Evolutionary conservation across 2,888 invertebrate genomes (phyloP).

Genomic region (Drosophila paracracens): DNA sequence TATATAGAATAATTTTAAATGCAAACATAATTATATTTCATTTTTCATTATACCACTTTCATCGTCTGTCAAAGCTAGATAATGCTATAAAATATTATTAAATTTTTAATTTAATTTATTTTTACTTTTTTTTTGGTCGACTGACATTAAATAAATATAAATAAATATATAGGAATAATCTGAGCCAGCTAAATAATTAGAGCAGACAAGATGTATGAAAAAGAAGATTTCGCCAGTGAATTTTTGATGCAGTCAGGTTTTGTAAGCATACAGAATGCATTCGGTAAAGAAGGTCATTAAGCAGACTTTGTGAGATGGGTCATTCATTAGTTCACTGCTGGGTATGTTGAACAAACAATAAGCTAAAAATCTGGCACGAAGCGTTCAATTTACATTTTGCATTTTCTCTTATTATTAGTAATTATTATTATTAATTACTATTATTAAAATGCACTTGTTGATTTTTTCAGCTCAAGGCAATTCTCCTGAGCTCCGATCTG

Average conservation of each 20-base stretch:
- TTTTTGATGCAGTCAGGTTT: no score
- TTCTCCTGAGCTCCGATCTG: constrained; percentile 91
- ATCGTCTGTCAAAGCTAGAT: no score
- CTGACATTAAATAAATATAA: neutral
- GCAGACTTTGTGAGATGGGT: neutral
- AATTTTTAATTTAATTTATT: neutral
- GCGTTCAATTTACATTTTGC: neutral
- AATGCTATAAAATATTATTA: neutral
- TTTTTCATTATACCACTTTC: no score
- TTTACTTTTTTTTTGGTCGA: neutral
- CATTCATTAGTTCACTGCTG: neutral
- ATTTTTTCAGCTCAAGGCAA: constrained; percentile 93
- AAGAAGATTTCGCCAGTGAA: neutral
- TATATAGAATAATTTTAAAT: neutral
- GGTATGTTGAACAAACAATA: neutral
- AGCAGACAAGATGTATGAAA: neutral
- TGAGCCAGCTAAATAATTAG: neutral
- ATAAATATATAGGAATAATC: neutral
- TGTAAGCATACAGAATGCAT: no score
- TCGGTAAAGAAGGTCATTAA: neutral
- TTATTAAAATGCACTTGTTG: neutral
- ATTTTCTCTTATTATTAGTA: neutral
- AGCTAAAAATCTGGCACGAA: neutral
- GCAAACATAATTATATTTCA: no score
- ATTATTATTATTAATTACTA: neutral